phyloP scores from a whole-genome alignment of 53 echinoderm and acorn worm genomes.

The Holothuria scabra region DNA sequence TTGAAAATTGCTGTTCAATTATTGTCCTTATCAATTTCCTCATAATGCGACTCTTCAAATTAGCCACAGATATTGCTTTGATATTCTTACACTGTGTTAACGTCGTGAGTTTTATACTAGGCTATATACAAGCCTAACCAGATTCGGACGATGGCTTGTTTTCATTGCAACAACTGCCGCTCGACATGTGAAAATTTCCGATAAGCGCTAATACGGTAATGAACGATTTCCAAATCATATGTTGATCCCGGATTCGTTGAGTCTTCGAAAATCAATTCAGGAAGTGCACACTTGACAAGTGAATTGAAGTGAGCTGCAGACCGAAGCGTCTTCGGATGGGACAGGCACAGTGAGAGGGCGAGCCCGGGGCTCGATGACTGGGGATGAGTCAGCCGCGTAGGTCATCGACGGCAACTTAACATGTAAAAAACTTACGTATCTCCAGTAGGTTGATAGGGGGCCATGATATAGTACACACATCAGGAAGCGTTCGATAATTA shows the following conservation, averaged over 20 bases:
- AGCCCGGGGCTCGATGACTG: no score
- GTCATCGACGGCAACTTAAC: no score
- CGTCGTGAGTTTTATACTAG: background rate
- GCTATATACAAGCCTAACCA: conserved; percentile 17
- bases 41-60: conserved; percentile 7
- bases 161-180: conserved; percentile 48
- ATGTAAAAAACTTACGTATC: no score
- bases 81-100: no score
- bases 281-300: conserved; percentile 47
- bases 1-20: conserved; percentile 29
- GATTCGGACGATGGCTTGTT: conserved; percentile 39
- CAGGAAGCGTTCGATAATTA: no score
- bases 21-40: conserved; percentile 45
- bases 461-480: no score
- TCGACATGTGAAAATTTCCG: conserved; percentile 50
- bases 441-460: no score
- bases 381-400: no score
- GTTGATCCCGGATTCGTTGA: conserved; percentile 43
- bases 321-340: no score
- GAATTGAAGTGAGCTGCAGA: background rate
- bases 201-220: conserved; percentile 49
- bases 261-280: conserved; percentile 54
- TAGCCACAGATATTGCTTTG: conserved; percentile 9
- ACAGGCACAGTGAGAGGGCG: no score
- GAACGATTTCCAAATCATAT: conserved; percentile 48